A percentile compares a stretch with the other conserved stretches of the same genome.
Conservation (phyloP, 2,113 vertebrate genomes). For the Tachysurus fulvidraco region DNA sequence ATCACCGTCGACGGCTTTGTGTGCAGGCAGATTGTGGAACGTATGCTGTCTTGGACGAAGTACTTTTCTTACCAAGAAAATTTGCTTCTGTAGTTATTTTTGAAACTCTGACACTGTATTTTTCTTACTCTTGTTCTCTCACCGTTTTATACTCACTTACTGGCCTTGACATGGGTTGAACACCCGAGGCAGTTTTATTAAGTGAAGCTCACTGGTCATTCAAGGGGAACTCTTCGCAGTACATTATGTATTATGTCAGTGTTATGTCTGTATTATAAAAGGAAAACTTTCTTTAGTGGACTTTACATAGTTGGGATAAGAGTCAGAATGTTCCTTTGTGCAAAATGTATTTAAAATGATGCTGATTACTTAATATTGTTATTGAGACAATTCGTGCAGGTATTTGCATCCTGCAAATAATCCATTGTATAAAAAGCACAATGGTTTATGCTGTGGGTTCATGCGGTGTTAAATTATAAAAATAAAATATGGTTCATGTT, state of each 20-base stretch:
- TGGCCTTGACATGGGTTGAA: conserved; percentile 38
- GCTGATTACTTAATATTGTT: background rate
- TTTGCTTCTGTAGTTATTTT: conserved; percentile 11
- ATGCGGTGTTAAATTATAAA: conserved; percentile 2
- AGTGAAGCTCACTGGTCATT: conserved; percentile 52
- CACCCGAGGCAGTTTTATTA: conserved; percentile 48
- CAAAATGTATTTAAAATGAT: conserved; percentile 18
- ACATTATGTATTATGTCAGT: conserved; percentile 33
- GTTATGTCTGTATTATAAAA: conserved; percentile 31
- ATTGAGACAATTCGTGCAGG: background rate
- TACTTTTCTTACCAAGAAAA: background rate
- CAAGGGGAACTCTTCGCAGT: conserved; percentile 44
- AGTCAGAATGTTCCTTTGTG: conserved; percentile 2
- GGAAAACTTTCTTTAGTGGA: conserved; percentile 12
- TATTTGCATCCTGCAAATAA: background rate
- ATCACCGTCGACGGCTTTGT: background rate
- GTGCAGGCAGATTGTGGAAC: background rate
- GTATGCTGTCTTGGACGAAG: background rate
- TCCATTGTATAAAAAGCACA: background rate
- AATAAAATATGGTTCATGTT: conserved; percentile 17
- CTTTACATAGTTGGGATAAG: conserved; percentile 17
- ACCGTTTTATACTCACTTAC: conserved; percentile 34
- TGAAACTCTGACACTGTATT: conserved; percentile 6
- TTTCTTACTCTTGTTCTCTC: conserved; percentile 16
- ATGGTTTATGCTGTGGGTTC: background rate